phyloP scores from a whole-genome alignment of 2,888 invertebrate species.

The Euzetes globulus region DNA sequence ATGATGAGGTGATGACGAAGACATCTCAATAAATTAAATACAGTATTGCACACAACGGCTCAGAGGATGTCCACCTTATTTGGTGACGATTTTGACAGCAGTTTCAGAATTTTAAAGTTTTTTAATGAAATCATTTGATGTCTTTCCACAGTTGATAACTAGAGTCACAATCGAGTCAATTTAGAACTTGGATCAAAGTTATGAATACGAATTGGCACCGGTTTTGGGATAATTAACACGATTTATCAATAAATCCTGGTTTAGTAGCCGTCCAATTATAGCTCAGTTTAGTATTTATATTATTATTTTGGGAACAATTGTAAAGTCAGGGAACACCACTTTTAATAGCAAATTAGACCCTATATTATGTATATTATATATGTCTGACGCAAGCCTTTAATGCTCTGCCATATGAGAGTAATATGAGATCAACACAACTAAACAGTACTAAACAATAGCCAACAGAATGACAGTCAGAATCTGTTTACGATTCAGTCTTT shows the following conservation, averaged over 20 bases:
- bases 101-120: not conserved
- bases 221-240: constrained; percentile 16
- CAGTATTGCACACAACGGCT: constrained; percentile 16
- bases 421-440: constrained; percentile 26
- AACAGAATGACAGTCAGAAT: constrained; percentile 17
- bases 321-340: constrained; percentile 4
- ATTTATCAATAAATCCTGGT: not conserved
- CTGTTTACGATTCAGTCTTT: constrained; percentile 12
- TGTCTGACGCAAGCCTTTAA: constrained; percentile 25
- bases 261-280: constrained; percentile 24
- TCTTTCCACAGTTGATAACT: not conserved
- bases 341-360: constrained; percentile 25
- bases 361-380: constrained; percentile 10
- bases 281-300: not conserved
- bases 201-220: not conserved
- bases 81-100: not conserved
- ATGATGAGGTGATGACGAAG: constrained; percentile 30
- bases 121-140: constrained; percentile 4
- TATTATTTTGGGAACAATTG: constrained; percentile 24
- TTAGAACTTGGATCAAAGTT: not conserved
- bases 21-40: constrained; percentile 9
- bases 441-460: constrained; percentile 25
- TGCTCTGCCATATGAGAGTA: constrained; percentile 25
- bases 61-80: not conserved
- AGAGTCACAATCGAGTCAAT: not conserved